These are phyloP conservation scores for Leptinotarsa rubiginosa DNA, from an alignment of 2,888 invertebrate species.

Conservation along the genomic window DNA sequence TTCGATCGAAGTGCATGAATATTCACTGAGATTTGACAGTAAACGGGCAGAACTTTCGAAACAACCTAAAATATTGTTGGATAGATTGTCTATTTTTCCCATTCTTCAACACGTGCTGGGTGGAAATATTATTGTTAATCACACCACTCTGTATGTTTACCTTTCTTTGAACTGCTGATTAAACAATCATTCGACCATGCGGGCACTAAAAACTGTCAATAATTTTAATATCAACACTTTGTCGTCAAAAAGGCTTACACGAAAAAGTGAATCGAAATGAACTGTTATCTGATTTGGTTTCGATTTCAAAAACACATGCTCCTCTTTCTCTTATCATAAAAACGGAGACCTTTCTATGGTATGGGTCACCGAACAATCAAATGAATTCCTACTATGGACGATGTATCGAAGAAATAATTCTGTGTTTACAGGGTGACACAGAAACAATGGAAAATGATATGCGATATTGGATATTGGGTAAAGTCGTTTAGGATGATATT, in stretches of 20 bases:
- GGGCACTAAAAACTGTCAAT: background rate
- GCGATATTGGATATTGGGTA: no score
- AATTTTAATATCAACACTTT: background rate
- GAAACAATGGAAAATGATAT: background rate
- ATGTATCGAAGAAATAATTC: constrained; percentile 2
- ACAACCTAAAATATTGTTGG: no score
- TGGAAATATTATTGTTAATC: background rate
- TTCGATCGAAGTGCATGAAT: no score
- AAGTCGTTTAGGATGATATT: no score
- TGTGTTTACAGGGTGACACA: background rate
- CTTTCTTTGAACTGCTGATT: background rate
- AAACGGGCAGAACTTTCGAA: no score
- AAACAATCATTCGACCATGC: background rate
- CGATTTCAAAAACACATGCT: background rate
- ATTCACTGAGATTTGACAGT: no score
- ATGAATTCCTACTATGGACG: constrained; percentile 5
- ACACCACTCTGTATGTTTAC: constrained; percentile 4
- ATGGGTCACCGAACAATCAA: constrained; percentile 8
- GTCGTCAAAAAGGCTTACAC: no score
- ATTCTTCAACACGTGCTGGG: no score
- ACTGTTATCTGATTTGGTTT: background rate
- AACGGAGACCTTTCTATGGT: constrained; percentile 12
- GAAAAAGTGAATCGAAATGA: no score
- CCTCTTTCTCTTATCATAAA: constrained; percentile 3
- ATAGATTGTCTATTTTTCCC: no score